These are phyloP conservation scores for Bellardia bayeri DNA, from an alignment of 2,888 invertebrate species.

Conservation along the genomic window DNA sequence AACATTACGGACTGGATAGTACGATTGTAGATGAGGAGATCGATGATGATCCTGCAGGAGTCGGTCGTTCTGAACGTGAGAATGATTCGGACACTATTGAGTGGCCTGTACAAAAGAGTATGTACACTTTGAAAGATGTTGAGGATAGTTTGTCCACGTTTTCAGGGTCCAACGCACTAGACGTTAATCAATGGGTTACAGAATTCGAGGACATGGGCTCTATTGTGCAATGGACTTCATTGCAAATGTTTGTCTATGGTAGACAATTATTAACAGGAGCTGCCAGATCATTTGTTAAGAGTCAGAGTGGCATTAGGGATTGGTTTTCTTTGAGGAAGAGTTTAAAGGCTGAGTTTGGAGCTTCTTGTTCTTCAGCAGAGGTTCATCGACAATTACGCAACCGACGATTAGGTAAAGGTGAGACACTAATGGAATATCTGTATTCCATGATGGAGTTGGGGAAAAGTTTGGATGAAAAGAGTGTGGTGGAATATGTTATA, in stretches of 20 bases:
- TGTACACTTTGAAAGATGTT: slow-evolving; percentile 28
- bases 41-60: not conserved
- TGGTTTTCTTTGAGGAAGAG: slow-evolving; percentile 25
- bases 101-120: not conserved
- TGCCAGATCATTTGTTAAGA: slow-evolving; percentile 4
- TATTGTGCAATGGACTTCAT: not conserved
- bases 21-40: not conserved
- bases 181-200: slow-evolving; percentile 18
- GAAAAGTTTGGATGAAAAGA: slow-evolving; percentile 1
- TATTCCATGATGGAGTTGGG: slow-evolving; percentile 62
- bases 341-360: not conserved
- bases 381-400: not conserved
- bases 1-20: not conserved
- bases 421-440: slow-evolving; percentile 59
- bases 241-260: slow-evolving; percentile 46
- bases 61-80: not conserved
- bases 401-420: slow-evolving; percentile 36
- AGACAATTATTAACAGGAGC: slow-evolving; percentile 46
- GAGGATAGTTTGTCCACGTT: slow-evolving; percentile 38
- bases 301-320: slow-evolving; percentile 28
- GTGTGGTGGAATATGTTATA: no score
- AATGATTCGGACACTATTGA: not conserved
- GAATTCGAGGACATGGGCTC: slow-evolving; percentile 14
- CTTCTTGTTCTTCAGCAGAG: not conserved
- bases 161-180: not conserved